phyloP scores from a whole-genome alignment of 2,888 invertebrate genomes.

The Nephrotoma guestfalica region DNA sequence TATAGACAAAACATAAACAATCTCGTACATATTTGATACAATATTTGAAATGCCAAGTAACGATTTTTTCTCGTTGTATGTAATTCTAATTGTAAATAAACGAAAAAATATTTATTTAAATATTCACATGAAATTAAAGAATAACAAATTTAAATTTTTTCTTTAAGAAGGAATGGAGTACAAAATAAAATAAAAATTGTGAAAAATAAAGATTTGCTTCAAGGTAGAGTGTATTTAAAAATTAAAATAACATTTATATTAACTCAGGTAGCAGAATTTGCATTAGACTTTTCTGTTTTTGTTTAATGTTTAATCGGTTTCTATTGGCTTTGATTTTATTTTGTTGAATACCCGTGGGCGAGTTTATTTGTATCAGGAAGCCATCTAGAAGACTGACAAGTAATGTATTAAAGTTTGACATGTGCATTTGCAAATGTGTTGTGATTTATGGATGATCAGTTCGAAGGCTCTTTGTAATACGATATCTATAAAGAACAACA shows the following conservation, averaged over 20 bases:
- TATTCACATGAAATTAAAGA: not conserved
- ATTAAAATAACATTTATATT: not conserved
- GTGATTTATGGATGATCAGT: not conserved
- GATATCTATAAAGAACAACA: too few species aligned
- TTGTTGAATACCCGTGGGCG: not conserved
- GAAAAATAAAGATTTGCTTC: not conserved
- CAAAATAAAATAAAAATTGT: not conserved
- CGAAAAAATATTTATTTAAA: not conserved
- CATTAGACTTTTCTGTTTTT: not conserved
- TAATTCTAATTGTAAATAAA: not conserved
- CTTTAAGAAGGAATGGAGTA: not conserved
- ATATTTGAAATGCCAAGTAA: not conserved
- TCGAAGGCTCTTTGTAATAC: not conserved
- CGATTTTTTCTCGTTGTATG: not conserved
- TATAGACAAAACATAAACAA: not conserved
- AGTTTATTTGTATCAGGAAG: not conserved
- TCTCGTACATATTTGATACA: not conserved
- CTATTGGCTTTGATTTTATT: not conserved
- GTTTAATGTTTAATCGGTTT: not conserved
- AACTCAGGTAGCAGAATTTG: not conserved
- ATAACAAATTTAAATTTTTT: not conserved
- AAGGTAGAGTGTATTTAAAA: not conserved
- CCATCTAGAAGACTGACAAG: not conserved
- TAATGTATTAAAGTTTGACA: not conserved
- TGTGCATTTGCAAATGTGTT: not conserved